Percentiles rank a stretch among this genome's conserved stretches.
Conservation (phyloP, 37 sponge, comb jelly and placozoan genomes). For the Spongia lamella region DNA sequence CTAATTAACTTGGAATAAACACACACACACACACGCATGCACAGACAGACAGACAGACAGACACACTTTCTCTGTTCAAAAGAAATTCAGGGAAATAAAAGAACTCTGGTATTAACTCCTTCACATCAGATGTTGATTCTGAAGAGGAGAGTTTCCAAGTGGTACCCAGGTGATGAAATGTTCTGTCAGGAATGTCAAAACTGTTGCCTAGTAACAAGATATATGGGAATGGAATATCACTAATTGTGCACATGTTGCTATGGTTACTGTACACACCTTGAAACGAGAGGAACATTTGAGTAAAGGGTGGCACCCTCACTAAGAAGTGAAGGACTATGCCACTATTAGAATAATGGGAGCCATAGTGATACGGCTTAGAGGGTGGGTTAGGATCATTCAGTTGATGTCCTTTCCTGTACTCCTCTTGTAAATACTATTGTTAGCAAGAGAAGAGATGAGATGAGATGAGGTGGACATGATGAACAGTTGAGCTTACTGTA, state of each 20-base stretch:
- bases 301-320: conserved; percentile 94
- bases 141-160: conserved; percentile 92
- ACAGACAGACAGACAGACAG: not conserved
- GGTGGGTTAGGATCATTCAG: conserved; percentile 4
- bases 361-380: conserved; percentile 95
- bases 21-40: not conserved
- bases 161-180: conserved; percentile 87
- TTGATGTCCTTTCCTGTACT: not conserved
- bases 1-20: not conserved
- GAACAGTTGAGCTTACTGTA: conserved; percentile 31
- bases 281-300: conserved; percentile 92
- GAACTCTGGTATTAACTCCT: conserved; percentile 99
- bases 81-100: conserved; percentile 96
- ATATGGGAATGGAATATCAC: no score
- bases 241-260: not conserved
- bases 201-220: conserved; percentile 37
- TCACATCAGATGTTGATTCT: conserved; percentile 90
- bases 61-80: conserved; percentile 78
- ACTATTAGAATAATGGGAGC: conserved; percentile 98
- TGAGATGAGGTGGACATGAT: not conserved
- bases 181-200: conserved; percentile 97
- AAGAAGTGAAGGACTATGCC: conserved; percentile 97
- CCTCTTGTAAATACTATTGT: conserved; percentile 27
- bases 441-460: not conserved
- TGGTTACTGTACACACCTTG: conserved; percentile 59